Evolutionary conservation across 2,797 vertebrate genomes (phyloP).

Genomic region (Cyclura pinguis): DNA sequence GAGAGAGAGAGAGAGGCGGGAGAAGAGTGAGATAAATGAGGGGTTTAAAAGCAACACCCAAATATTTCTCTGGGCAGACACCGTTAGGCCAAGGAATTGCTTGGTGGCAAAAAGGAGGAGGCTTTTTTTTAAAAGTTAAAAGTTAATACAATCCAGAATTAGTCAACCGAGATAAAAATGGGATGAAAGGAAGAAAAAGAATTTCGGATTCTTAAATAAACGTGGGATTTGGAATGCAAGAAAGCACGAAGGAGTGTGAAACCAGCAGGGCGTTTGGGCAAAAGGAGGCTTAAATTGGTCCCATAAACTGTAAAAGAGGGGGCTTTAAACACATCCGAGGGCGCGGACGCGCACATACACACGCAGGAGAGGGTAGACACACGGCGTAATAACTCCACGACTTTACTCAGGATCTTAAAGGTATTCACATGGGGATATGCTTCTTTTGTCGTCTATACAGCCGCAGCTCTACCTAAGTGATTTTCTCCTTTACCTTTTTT

Average conservation of each 20-base stretch:
- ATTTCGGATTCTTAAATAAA: slow-evolving; percentile 57
- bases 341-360: slow-evolving; percentile 31
- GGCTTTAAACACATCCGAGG: slow-evolving; percentile 7
- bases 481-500: background rate
- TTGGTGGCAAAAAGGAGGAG: slow-evolving; percentile 22
- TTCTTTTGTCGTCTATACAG: slow-evolving; percentile 28
- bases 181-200: slow-evolving; percentile 30
- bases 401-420: slow-evolving; percentile 59
- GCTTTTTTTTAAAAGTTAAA: slow-evolving; percentile 31
- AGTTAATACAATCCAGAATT: slow-evolving; percentile 35
- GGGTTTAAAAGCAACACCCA: slow-evolving; percentile 70
- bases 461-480: slow-evolving; percentile 30
- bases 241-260: slow-evolving; percentile 61
- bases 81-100: background rate
- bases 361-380: background rate
- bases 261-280: slow-evolving; percentile 68
- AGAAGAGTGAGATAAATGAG: slow-evolving; percentile 57
- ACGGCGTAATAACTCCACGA: slow-evolving; percentile 61
- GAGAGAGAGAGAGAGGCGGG: background rate
- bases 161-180: slow-evolving; percentile 46
- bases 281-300: slow-evolving; percentile 71
- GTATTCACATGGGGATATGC: slow-evolving; percentile 43
- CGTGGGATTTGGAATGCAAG: slow-evolving; percentile 64
- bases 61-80: slow-evolving; percentile 58
- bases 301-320: slow-evolving; percentile 68